Conservation (phyloP, 2,888 invertebrate species). For the Diaperis boleti region DNA sequence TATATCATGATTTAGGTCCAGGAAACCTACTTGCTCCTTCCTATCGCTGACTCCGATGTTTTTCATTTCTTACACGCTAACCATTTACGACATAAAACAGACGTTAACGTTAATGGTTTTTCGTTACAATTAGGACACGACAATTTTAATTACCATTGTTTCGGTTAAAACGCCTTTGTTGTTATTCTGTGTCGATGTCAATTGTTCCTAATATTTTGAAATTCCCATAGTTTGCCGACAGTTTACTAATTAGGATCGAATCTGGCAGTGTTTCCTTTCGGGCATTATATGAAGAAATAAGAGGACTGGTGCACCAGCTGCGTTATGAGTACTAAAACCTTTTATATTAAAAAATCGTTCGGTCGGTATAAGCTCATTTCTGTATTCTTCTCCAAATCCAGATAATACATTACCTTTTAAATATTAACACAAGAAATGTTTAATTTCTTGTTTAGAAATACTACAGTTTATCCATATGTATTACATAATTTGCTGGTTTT, state of each 20-base stretch:
- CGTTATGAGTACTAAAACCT: slow-evolving; percentile 25
- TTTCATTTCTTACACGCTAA: neutral
- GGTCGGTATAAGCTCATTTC: slow-evolving; percentile 23
- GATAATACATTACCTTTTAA: slow-evolving; percentile 9
- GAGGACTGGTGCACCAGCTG: slow-evolving; percentile 21
- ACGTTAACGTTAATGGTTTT: neutral
- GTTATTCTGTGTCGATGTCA: slow-evolving; percentile 4
- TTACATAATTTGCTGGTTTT: no score
- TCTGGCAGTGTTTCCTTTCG: slow-evolving; percentile 7
- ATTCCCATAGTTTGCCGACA: slow-evolving; percentile 2
- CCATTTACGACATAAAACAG: neutral
- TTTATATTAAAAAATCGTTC: slow-evolving; percentile 17
- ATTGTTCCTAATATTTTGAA: no score
- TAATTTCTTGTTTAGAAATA: no score
- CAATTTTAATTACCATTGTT: neutral
- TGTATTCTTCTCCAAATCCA: slow-evolving; percentile 17
- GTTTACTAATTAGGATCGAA: slow-evolving; percentile 23
- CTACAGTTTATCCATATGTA: no score
- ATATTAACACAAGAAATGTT: slow-evolving; percentile 4
- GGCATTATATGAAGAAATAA: slow-evolving; percentile 21
- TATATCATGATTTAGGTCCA: neutral
- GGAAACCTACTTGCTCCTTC: neutral
- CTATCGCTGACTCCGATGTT: neutral
- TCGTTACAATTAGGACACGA: neutral
- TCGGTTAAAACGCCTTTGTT: neutral